phyloP scores from a whole-genome alignment of 2,888 invertebrate species.

The Elegia similella region DNA sequence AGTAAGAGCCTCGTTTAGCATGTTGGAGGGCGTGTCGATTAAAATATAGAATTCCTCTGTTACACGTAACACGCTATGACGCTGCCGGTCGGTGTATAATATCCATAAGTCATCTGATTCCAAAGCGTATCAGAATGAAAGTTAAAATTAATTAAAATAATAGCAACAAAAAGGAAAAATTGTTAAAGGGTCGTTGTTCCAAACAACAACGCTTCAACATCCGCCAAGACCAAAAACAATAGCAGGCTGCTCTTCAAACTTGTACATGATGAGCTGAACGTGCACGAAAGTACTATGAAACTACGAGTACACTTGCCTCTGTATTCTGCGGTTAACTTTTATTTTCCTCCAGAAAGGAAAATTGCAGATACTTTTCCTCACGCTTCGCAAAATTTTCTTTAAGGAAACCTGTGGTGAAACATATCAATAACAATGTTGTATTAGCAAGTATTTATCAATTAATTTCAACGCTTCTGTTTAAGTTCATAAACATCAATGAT shows the following conservation, averaged over 20 bases:
- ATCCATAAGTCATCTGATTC: too few species aligned
- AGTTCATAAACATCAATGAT: too few species aligned
- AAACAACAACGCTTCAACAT: not conserved
- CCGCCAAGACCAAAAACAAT: conserved; percentile 2
- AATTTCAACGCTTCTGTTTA: too few species aligned
- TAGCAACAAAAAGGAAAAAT: not conserved
- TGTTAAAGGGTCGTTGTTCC: not conserved
- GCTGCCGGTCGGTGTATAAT: too few species aligned
- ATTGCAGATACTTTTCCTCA: not conserved
- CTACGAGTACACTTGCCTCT: not conserved
- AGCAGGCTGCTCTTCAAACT: conserved; percentile 1
- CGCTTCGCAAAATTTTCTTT: not conserved
- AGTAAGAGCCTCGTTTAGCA: too few species aligned
- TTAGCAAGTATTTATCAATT: not conserved
- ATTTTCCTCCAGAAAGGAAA: not conserved
- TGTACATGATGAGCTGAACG: not conserved
- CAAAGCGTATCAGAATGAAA: not conserved
- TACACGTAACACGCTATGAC: too few species aligned
- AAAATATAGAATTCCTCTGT: too few species aligned
- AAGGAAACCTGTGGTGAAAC: not conserved
- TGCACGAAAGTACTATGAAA: not conserved
- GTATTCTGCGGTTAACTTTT: not conserved
- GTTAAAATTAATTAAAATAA: not conserved
- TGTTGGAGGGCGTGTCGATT: too few species aligned
- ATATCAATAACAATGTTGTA: not conserved